Percentiles rank a stretch among this genome's conserved stretches.
Evolutionary conservation across 2,797 vertebrate species (phyloP).

Genomic region (Schizopygopsis pylzovi): DNA sequence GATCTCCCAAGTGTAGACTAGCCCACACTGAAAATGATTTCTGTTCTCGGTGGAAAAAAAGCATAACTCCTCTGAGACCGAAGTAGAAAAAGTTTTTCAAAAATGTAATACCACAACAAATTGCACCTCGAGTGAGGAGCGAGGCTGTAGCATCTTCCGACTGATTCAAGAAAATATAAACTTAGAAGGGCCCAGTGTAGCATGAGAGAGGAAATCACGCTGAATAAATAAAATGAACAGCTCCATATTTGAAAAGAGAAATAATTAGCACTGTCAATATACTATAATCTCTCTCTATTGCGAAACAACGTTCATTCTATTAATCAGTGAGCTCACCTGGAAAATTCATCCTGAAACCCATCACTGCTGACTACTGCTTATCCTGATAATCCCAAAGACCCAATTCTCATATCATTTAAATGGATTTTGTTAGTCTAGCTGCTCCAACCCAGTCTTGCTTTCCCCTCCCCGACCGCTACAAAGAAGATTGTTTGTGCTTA

Average conservation of each 20-base stretch:
- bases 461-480: slow-evolving; percentile 42
- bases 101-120: background rate
- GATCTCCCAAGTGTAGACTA: slow-evolving; percentile 1
- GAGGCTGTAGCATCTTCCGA: background rate
- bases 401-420: slow-evolving; percentile 60
- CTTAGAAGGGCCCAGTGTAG: background rate
- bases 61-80: background rate
- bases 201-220: background rate
- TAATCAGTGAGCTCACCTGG: slow-evolving; percentile 55
- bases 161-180: background rate
- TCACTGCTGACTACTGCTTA: slow-evolving; percentile 55
- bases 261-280: slow-evolving; percentile 45
- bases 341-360: slow-evolving; percentile 56
- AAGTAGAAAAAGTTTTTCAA: background rate
- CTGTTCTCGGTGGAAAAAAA: background rate
- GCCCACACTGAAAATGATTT: background rate
- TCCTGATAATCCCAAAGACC: background rate
- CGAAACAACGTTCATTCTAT: slow-evolving; percentile 45
- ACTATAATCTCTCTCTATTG: slow-evolving; percentile 21
- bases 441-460: slow-evolving; percentile 36
- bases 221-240: slow-evolving; percentile 30
- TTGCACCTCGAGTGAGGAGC: background rate
- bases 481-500: slow-evolving; percentile 60
- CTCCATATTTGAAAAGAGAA: slow-evolving; percentile 7
- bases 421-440: slow-evolving; percentile 58